phyloP scores from a whole-genome alignment of 2,113 vertebrate genomes.

The Pteronura brasiliensis region DNA sequence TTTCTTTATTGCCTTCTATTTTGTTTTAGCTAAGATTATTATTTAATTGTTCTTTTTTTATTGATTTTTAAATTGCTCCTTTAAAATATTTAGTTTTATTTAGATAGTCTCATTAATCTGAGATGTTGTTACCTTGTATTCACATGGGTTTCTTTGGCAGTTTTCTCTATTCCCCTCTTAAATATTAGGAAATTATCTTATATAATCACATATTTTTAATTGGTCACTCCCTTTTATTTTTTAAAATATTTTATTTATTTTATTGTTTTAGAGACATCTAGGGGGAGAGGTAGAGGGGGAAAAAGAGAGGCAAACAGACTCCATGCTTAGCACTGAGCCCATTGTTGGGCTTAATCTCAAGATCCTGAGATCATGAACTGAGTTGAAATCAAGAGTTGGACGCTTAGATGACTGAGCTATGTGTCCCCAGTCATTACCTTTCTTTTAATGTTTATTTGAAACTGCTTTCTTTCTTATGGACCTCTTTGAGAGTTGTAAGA shows the following conservation, averaged over 20 bases:
- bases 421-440: background rate
- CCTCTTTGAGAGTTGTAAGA: background rate
- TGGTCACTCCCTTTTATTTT: background rate
- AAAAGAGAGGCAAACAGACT: background rate
- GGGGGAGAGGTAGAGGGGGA: background rate
- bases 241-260: background rate
- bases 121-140: background rate
- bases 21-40: background rate
- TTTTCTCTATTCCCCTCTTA: background rate
- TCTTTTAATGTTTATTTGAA: background rate
- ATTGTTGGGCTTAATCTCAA: background rate
- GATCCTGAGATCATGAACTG: background rate
- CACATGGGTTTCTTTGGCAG: background rate
- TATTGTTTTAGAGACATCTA: background rate
- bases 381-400: background rate
- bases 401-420: background rate
- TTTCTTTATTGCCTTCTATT: background rate
- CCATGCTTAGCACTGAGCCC: background rate
- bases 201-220: background rate
- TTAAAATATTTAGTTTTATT: background rate
- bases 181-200: background rate
- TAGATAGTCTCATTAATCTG: background rate
- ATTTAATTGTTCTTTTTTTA: background rate
- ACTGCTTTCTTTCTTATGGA: background rate
- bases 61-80: background rate